A percentile compares a stretch with the other conserved stretches of the same genome.
These are phyloP conservation scores for Phallusia fumigata DNA, from an alignment of 23 tunicate genomes.

Conservation along the genomic window DNA sequence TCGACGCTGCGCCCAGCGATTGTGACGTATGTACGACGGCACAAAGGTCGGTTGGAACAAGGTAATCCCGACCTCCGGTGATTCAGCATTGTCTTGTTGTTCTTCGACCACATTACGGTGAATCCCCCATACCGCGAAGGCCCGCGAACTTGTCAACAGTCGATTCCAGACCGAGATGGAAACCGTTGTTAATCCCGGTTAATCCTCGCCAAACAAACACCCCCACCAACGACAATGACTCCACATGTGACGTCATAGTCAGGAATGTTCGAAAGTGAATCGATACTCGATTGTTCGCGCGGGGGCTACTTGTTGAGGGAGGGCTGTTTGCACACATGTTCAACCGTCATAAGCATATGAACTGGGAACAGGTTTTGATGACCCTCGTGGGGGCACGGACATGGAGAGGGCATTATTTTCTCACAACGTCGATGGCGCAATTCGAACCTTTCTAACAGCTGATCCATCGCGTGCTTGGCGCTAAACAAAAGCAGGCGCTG, in stretches of 20 bases:
- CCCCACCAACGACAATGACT: background rate
- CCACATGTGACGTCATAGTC: slow-evolving; percentile 20
- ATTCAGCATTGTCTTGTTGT: background rate
- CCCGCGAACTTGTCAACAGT: background rate
- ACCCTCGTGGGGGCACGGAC: background rate
- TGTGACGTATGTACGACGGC: slow-evolving; percentile 2
- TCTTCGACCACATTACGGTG: background rate
- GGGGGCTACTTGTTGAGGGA: background rate
- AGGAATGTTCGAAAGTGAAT: slow-evolving; percentile 8
- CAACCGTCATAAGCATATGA: background rate
- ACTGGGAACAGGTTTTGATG: background rate
- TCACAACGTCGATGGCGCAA: background rate
- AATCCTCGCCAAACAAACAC: slow-evolving; percentile 32
- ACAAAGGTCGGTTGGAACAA: background rate
- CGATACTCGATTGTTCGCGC: background rate
- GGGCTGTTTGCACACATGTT: background rate
- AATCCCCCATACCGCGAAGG: background rate
- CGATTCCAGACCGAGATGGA: slow-evolving; percentile 26
- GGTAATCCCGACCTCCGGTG: slow-evolving; percentile 4
- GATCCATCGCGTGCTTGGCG: slow-evolving; percentile 2
- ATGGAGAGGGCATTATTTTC: background rate
- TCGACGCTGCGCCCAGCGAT: background rate
- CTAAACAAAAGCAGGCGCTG: no score
- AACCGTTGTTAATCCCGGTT: slow-evolving; percentile 49
- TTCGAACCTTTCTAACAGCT: background rate